A percentile compares a stretch with the other conserved stretches of the same genome.
Evolutionary conservation across 2,113 vertebrate genomes (phyloP).

Genomic region (Oreochromis aureus): DNA sequence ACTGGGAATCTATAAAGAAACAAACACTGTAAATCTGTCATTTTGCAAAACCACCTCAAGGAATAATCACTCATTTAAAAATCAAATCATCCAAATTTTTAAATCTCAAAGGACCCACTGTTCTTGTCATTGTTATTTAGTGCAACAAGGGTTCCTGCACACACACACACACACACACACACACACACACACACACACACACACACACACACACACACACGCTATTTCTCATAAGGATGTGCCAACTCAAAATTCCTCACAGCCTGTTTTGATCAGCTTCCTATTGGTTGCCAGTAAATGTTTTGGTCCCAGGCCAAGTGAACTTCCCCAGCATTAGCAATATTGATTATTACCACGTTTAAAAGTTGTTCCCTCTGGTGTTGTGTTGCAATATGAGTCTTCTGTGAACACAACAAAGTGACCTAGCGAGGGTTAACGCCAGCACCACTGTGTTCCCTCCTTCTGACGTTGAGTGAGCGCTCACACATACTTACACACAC

Average conservation of each 20-base stretch:
- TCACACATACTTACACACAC: conserved; percentile 14
- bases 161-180: not conserved
- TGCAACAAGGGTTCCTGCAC: not conserved
- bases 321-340: not conserved
- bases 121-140: conserved; percentile 32
- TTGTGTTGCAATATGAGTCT: not conserved
- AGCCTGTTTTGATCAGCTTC: conserved; percentile 22
- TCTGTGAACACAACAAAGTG: not conserved
- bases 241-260: not conserved
- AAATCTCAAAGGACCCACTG: not conserved
- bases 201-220: not conserved
- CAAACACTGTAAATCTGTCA: not conserved
- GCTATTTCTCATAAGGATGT: conserved; percentile 2
- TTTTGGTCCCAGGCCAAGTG: not conserved
- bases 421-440: conserved; percentile 64
- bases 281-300: not conserved
- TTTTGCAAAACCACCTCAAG: not conserved
- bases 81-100: conserved; percentile 1
- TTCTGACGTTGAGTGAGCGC: conserved; percentile 50
- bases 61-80: not conserved
- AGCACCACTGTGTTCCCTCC: conserved; percentile 51
- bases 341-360: not conserved
- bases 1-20: not conserved
- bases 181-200: not conserved
- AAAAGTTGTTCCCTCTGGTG: not conserved